Evolutionary conservation across 2,888 invertebrate species (phyloP).

Genomic region (Aricia artaxerxes): DNA sequence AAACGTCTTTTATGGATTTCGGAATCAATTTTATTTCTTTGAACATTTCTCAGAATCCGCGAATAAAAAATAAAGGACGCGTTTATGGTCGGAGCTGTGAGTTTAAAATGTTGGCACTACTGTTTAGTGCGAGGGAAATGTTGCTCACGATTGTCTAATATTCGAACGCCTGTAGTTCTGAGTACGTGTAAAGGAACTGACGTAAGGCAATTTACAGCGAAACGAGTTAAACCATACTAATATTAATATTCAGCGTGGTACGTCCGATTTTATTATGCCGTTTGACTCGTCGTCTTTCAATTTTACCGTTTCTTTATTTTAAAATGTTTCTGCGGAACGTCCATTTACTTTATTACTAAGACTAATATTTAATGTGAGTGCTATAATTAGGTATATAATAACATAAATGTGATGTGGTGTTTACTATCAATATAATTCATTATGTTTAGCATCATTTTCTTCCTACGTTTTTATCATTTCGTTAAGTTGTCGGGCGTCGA

Average conservation of each 20-base stretch:
- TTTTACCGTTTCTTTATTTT: constrained; percentile 11
- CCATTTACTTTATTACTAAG: constrained; percentile 6
- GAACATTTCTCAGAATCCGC: constrained; percentile 59
- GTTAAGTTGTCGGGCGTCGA: background rate
- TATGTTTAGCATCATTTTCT: background rate
- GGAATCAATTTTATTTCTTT: constrained; percentile 65
- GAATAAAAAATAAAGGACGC: constrained; percentile 51
- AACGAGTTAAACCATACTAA: constrained; percentile 24
- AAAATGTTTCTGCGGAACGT: background rate
- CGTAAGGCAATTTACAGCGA: constrained; percentile 35
- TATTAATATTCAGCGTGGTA: constrained; percentile 25
- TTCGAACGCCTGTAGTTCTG: constrained; percentile 37
- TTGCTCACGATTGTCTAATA: constrained; percentile 37
- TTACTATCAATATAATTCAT: background rate
- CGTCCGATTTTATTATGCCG: constrained; percentile 23
- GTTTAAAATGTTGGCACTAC: constrained; percentile 50
- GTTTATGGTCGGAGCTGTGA: constrained; percentile 42
- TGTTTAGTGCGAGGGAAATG: constrained; percentile 39
- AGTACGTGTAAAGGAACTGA: constrained; percentile 39
- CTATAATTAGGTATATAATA: background rate
- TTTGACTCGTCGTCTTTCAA: constrained; percentile 20
- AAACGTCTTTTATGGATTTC: constrained; percentile 70
- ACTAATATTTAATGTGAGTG: background rate
- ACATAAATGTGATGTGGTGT: background rate
- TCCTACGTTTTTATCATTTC: background rate